A percentile compares a stretch with the other conserved stretches of the same genome.
Evolutionary conservation across 2,113 vertebrate species (phyloP).

Genomic region (Oncorhynchus kisutch): DNA sequence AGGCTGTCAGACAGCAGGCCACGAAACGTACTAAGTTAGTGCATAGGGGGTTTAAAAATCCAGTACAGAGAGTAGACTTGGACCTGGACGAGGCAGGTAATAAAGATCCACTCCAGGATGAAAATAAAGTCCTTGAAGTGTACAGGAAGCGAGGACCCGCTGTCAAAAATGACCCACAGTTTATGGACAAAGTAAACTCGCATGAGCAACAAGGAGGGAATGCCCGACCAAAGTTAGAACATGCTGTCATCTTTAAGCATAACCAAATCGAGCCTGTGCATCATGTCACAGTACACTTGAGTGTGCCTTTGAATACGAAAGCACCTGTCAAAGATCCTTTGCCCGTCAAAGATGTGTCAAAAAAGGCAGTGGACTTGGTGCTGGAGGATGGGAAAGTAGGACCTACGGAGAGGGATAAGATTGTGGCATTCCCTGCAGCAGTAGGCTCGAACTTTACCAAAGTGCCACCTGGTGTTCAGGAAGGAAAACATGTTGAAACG

Average conservation of each 20-base stretch:
- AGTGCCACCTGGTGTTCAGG: conserved; percentile 32
- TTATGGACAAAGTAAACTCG: neutral
- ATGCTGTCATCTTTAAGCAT: neutral
- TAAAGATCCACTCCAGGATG: conserved; percentile 6
- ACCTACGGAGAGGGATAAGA: conserved; percentile 5
- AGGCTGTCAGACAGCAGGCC: conserved; percentile 30
- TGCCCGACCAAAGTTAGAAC: neutral
- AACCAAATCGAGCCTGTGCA: neutral
- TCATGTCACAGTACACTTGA: conserved; percentile 14
- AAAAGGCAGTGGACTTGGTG: conserved; percentile 42
- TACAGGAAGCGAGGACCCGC: conserved; percentile 45
- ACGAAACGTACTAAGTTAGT: conserved; percentile 17
- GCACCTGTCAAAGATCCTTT: neutral
- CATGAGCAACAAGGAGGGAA: neutral
- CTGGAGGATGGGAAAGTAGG: neutral
- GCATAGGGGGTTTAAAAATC: conserved; percentile 45
- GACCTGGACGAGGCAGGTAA: conserved; percentile 10
- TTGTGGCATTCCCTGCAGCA: neutral
- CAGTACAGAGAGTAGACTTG: conserved; percentile 41
- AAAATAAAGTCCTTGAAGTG: conserved; percentile 31
- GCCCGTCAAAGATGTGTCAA: neutral
- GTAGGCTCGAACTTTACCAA: conserved; percentile 10
- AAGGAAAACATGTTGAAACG: conserved; percentile 7
- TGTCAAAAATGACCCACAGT: neutral
- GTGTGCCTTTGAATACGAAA: neutral